These are phyloP conservation scores for Brachypodius melanocephalos DNA, from an alignment of 2,113 vertebrate genomes.

Conservation along the genomic window DNA sequence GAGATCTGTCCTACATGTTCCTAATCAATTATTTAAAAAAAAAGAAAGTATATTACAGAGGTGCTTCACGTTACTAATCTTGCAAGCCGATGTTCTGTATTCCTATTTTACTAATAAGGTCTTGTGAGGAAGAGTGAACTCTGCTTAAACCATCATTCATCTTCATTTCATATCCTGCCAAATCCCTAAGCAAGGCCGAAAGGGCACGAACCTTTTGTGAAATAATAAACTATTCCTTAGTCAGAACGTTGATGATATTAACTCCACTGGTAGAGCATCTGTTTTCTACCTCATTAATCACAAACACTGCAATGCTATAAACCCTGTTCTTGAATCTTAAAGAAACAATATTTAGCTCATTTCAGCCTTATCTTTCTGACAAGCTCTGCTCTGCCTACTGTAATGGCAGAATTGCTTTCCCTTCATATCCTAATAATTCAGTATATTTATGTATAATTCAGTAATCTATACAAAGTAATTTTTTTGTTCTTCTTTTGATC, in stretches of 20 bases:
- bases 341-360: conserved; percentile 21
- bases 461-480: not conserved
- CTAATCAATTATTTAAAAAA: conserved; percentile 28
- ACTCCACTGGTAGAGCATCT: conserved; percentile 29
- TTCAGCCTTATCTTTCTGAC: not conserved
- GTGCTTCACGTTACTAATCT: not conserved
- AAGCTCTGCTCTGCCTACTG: not conserved
- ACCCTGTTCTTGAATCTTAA: not conserved
- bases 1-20: not conserved
- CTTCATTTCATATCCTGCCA: conserved; percentile 57
- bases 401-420: not conserved
- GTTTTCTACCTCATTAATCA: conserved; percentile 50
- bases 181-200: conserved; percentile 54
- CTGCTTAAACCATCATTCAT: conserved; percentile 50
- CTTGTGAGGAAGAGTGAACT: conserved; percentile 29
- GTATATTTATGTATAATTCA: not conserved
- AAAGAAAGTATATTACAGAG: not conserved
- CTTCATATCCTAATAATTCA: not conserved
- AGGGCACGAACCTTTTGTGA: conserved; percentile 38
- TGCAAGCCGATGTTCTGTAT: not conserved
- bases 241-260: not conserved
- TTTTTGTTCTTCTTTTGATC: not conserved
- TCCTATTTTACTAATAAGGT: conserved; percentile 26
- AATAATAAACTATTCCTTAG: conserved; percentile 48
- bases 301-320: conserved; percentile 10